Evolutionary conservation across 2,888 invertebrate species (phyloP), one percentile per base, ranked within the genome.

Genomic region (Harpagoxenus sublaevis): DNA sequence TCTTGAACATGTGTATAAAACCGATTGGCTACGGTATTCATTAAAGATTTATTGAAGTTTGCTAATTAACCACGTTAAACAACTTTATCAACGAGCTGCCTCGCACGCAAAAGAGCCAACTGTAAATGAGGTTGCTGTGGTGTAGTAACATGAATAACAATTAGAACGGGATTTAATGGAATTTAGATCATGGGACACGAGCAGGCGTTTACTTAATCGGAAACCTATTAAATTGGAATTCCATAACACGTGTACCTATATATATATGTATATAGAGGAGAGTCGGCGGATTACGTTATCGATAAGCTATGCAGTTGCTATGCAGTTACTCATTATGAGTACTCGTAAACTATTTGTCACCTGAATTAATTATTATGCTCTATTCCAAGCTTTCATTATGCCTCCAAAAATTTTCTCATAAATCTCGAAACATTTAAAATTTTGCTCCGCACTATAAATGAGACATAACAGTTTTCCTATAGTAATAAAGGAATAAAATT

Each of bases 171-270:
- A 87, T 88, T 83, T 73, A 85, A 42, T 87, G 86, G 90, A 92
- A 92, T 92, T 92, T 90, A 91, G 91, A 90, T 88, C 85, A 89
- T 77, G 84, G 53, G 88, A 87, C 75, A 85, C 74, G 85, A 87
- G 84, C 81, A 60, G 71, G 83, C 84, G 28, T 18, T 77, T 53
- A 88, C 81, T 88, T 86, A 84, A 87, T 88, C 89, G 89, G 89
- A 91, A 92, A 92, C 89, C 89, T 83, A 87, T 91, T 91, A 91
- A 88, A 85, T 77, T 88, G 91, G 89, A 90, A 92, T 92, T 91
- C 86, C 87, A 87, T 89, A 92, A 90, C 88, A 87, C 31, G 10
- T n/a, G n/a, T 51, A 10, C 18, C 18, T 31, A 18, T 51, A 8
- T n/a, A 12, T 53, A 12, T 28, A 10, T 53, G 4, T 28, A 10